phyloP scores from a whole-genome alignment of 2,113 vertebrate genomes.

The Esox niger region DNA sequence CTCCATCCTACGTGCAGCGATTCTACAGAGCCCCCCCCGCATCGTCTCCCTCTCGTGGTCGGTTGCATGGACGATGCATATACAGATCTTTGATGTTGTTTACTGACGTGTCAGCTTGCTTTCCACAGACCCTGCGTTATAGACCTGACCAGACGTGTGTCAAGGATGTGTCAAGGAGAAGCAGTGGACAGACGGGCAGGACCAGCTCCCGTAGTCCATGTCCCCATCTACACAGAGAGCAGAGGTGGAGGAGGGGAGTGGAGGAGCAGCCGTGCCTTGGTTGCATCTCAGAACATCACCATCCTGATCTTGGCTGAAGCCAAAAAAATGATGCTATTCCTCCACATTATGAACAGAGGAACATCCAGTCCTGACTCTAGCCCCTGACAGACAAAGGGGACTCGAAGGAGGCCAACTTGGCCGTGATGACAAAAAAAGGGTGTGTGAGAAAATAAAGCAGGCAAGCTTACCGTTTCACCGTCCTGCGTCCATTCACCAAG shows the following conservation, averaged over 20 bases:
- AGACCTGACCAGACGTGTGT: slow-evolving; percentile 39
- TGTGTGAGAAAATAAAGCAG: slow-evolving; percentile 31
- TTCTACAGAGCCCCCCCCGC: slow-evolving; percentile 23
- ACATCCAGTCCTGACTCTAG: slow-evolving; percentile 15
- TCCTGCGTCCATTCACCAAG: slow-evolving; percentile 69
- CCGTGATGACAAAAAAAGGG: slow-evolving; percentile 3
- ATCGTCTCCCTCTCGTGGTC: background rate
- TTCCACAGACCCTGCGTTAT: slow-evolving; percentile 36
- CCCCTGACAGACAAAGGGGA: slow-evolving; percentile 13
- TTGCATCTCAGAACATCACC: slow-evolving; percentile 68
- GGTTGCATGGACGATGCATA: slow-evolving; percentile 3
- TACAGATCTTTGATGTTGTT: slow-evolving; percentile 28
- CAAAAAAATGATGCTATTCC: slow-evolving; percentile 43
- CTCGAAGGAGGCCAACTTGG: slow-evolving; percentile 17
- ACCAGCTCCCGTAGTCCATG: slow-evolving; percentile 17
- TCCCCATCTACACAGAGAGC: slow-evolving; percentile 54
- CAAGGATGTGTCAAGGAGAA: slow-evolving; percentile 51
- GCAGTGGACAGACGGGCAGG: slow-evolving; percentile 30
- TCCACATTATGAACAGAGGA: slow-evolving; percentile 22
- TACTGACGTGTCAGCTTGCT: slow-evolving; percentile 41
- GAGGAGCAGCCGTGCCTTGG: slow-evolving; percentile 54
- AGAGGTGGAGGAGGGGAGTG: slow-evolving; percentile 68
- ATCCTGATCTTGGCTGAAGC: slow-evolving; percentile 42
- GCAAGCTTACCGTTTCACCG: slow-evolving; percentile 71
- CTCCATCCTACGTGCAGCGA: slow-evolving; percentile 47